phyloP scores from a whole-genome alignment of 1,140 invertebrate genomes.

The Zaprionus capensis region DNA sequence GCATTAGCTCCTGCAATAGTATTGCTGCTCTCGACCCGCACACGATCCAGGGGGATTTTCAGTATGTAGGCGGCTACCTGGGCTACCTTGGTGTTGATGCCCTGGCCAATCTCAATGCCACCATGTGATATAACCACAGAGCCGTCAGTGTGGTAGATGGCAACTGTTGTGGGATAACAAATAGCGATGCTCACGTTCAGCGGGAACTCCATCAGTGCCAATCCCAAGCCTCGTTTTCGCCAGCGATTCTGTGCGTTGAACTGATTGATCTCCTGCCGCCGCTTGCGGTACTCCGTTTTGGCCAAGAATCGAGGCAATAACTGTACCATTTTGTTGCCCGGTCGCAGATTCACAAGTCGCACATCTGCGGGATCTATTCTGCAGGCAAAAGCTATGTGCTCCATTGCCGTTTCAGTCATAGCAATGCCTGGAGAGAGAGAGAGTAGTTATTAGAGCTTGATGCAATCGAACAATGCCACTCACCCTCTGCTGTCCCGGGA shows the following conservation, averaged over 20 bases:
- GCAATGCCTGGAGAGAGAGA: conserved; percentile 87
- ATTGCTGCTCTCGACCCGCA: conserved; percentile 88
- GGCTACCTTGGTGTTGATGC: conserved; percentile 88
- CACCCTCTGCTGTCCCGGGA: conserved; percentile 88
- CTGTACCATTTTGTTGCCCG: conserved; percentile 82
- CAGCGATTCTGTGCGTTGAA: conserved; percentile 88
- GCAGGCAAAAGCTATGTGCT: conserved; percentile 89
- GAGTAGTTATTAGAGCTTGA: conserved; percentile 45
- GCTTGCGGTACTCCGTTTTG: conserved; percentile 85
- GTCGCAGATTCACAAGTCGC: conserved; percentile 87
- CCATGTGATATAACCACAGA: conserved; percentile 88
- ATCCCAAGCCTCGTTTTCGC: conserved; percentile 88
- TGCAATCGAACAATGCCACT: conserved; percentile 72
- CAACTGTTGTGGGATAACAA: conserved; percentile 85
- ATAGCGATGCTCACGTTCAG: conserved; percentile 85
- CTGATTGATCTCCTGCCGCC: conserved; percentile 85
- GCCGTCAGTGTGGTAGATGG: conserved; percentile 88
- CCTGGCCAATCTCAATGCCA: conserved; percentile 90
- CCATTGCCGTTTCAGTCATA: conserved; percentile 91
- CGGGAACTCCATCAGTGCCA: conserved; percentile 86
- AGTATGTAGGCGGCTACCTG: conserved; percentile 91
- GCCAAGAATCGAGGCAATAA: conserved; percentile 61
- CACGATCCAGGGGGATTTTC: conserved; percentile 88
- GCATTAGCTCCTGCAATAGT: conserved; percentile 88
- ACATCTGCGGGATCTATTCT: conserved; percentile 89